These are phyloP conservation scores for Lasioglossum lativentre DNA, from an alignment of 2,888 invertebrate genomes.

Conservation along the genomic window DNA sequence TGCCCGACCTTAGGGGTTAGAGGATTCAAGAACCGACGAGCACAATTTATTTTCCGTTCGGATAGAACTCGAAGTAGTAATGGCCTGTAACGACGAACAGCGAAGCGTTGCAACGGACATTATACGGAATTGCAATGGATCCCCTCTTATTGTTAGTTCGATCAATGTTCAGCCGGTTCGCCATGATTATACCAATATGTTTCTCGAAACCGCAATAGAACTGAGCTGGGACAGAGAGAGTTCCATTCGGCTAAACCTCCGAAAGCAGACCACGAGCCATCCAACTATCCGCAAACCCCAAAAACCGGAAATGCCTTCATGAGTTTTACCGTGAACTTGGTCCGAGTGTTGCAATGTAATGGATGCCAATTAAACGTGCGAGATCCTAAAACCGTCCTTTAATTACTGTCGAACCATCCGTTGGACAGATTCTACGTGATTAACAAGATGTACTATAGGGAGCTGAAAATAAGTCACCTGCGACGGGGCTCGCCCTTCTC, in stretches of 20 bases:
- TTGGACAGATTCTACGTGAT: too few relatives aligned
- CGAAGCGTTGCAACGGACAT: background rate
- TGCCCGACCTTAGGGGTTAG: background rate
- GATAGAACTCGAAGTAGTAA: background rate
- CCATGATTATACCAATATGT: constrained; percentile 9
- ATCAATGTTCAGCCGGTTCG: constrained; percentile 19
- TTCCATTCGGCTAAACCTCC: constrained; percentile 49
- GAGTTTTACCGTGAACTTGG: constrained; percentile 31
- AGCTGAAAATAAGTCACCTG: too few relatives aligned
- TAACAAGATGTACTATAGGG: too few relatives aligned
- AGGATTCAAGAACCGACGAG: background rate
- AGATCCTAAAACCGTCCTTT: background rate
- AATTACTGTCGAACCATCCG: background rate
- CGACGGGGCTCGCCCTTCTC: too few relatives aligned
- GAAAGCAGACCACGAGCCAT: background rate
- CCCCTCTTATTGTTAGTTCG: constrained; percentile 13
- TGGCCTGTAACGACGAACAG: background rate
- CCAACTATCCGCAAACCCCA: background rate
- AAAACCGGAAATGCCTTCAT: constrained; percentile 1
- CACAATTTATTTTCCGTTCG: background rate
- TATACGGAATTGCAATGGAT: background rate
- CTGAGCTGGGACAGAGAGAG: constrained; percentile 9
- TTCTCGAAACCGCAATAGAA: constrained; percentile 48
- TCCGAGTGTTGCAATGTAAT: constrained; percentile 25
- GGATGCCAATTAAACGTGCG: constrained; percentile 15